Base-by-base conservation (phyloP, 2,113 vertebrate species). In the Crypturellus undulatus region DNA sequence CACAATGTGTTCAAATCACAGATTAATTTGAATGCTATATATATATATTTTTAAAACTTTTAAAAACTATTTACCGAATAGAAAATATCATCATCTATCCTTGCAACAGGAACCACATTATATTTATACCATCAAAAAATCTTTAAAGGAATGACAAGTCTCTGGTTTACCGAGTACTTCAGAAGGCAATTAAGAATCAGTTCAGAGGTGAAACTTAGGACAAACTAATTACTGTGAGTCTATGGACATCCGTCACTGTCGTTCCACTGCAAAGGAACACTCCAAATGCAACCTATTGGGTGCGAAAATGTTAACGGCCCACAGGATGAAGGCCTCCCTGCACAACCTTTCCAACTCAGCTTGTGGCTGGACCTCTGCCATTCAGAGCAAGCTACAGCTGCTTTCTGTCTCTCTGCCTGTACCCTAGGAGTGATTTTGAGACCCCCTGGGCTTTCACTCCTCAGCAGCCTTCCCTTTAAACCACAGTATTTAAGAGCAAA, bases 361-460 rank as follows among this genome's bases (percentile, higher is more conserved):
- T 58, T 42, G 12, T 16, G 40, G 19, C 7, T 25, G 15, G 3
- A 52, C 24, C 4, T 56, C 65, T 43, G 19, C 36, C 7, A 36
- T 5, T 60, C 32, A 17, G 24, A 6, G 1, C 69, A 16, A 36
- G 0, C 1, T 21, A 47, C 2, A 3, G 7, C 68, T 83, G 63
- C 30, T 65, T 75, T 62, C 26, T 16, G 0, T 34, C 14, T 34
- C 10, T 25, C 60, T 12, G 22, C 8, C 0, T 10, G 12, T 12
- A 22, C 30, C 45, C n/a, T 9, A 47, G 17, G 4, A 1, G 3
- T 5, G 62, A 82, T 5, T 19, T 32, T 26, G 42, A 17, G 62
- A 45, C 8, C 59, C 6, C 38, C 63, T 16, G 15, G 2, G 20
- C 51, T 36, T 49, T 2, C 78, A 12, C 14, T 4, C 8, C 60